These are phyloP conservation scores for Diachrysia chrysitis DNA, from an alignment of 2,888 invertebrate species.

Conservation along the genomic window DNA sequence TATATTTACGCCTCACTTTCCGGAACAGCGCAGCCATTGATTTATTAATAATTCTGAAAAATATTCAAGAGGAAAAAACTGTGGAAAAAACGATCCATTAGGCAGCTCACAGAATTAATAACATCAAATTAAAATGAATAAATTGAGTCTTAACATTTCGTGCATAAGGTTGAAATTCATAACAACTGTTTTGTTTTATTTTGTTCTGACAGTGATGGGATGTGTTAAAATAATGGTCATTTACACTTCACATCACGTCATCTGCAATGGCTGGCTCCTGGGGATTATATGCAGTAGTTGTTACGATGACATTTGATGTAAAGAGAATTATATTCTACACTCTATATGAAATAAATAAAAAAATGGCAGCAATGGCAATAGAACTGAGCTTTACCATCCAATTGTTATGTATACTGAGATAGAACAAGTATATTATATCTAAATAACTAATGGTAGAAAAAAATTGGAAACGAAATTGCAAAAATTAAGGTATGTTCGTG, in stretches of 20 bases:
- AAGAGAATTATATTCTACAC: neutral
- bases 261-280: slow-evolving; percentile 61
- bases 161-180: slow-evolving; percentile 51
- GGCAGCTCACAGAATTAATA: slow-evolving; percentile 56
- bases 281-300: slow-evolving; percentile 39
- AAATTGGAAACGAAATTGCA: too few relatives aligned
- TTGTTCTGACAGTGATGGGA: slow-evolving; percentile 68
- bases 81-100: slow-evolving; percentile 46
- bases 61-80: slow-evolving; percentile 56
- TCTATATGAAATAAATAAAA: too few relatives aligned
- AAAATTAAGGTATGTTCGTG: too few relatives aligned
- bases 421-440: too few relatives aligned
- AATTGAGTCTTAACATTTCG: slow-evolving; percentile 30
- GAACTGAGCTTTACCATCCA: too few relatives aligned
- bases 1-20: neutral
- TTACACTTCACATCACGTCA: slow-evolving; percentile 70
- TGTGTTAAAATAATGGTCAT: slow-evolving; percentile 72
- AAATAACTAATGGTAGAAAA: too few relatives aligned
- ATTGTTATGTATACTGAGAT: too few relatives aligned
- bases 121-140: slow-evolving; percentile 20
- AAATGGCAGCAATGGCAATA: too few relatives aligned
- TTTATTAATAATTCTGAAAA: slow-evolving; percentile 33
- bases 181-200: slow-evolving; percentile 58
- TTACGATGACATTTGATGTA: neutral
- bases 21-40: neutral